These are phyloP conservation scores for Litocranius walleri DNA, from an alignment of 2,113 vertebrate genomes.

Conservation along the genomic window DNA sequence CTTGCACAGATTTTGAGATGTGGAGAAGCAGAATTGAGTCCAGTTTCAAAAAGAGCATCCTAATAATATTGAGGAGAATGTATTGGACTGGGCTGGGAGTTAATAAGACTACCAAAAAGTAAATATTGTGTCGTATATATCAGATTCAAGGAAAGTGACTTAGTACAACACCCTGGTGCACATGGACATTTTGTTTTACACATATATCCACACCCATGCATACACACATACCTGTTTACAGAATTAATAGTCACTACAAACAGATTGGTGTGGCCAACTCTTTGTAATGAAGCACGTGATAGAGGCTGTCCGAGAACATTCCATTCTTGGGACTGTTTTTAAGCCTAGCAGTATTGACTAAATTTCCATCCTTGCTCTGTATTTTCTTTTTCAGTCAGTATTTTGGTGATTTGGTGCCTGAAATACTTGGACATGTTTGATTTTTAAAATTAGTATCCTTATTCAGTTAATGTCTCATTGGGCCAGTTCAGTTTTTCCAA, in stretches of 20 bases:
- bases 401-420: background rate
- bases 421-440: constrained; percentile 28
- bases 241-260: background rate
- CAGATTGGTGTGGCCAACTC: background rate
- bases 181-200: background rate
- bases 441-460: constrained; percentile 53
- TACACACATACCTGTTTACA: background rate
- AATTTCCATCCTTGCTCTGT: background rate
- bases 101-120: background rate
- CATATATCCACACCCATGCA: background rate
- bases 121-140: background rate
- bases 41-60: background rate
- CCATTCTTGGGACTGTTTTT: background rate
- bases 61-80: background rate
- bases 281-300: background rate
- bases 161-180: background rate
- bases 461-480: constrained; percentile 55
- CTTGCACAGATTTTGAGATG: background rate
- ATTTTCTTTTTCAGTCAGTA: constrained; percentile 20
- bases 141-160: background rate
- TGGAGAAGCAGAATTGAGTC: background rate
- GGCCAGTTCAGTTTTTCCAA: constrained; percentile 55
- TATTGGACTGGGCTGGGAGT: background rate
- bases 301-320: background rate
- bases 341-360: background rate